A percentile compares a stretch with the other conserved stretches of the same genome.
Conservation (phyloP, 1,140 invertebrate genomes). For the Nephila pilipes region DNA sequence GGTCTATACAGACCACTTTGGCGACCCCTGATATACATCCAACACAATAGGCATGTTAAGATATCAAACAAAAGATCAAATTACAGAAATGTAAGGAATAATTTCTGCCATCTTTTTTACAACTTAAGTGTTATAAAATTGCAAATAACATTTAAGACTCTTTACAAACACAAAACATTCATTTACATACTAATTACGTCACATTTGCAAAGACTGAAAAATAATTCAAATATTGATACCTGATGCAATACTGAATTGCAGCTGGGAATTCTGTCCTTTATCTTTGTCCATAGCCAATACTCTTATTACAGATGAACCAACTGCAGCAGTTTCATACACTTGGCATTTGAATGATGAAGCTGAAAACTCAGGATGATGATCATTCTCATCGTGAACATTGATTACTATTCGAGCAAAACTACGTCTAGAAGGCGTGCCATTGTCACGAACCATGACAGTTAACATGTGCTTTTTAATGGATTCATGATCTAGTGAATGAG, state of each 20-base stretch:
- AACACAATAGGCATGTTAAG: no score
- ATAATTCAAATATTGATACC: constrained; percentile 80
- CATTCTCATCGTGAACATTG: constrained; percentile 93
- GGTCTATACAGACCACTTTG: no score
- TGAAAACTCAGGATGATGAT: constrained; percentile 92
- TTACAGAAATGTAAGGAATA: no score
- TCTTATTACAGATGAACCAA: constrained; percentile 88
- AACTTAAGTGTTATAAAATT: no score
- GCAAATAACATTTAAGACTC: no score
- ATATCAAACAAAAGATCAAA: no score
- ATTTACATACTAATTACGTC: no score
- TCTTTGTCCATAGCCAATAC: constrained; percentile 90
- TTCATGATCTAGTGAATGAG: constrained; percentile 89
- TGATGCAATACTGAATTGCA: constrained; percentile 90
- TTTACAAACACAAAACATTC: no score
- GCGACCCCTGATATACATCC: no score
- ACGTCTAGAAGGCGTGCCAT: constrained; percentile 91
- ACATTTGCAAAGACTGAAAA: no score
- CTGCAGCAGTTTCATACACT: constrained; percentile 88
- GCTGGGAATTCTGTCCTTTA: constrained; percentile 89
- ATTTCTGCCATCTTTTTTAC: no score
- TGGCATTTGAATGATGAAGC: constrained; percentile 88
- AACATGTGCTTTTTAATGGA: constrained; percentile 90
- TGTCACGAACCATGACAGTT: constrained; percentile 94
- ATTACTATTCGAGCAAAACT: constrained; percentile 92